Conservation (phyloP, 2,888 invertebrate species). For the Chouioia cunea region DNA sequence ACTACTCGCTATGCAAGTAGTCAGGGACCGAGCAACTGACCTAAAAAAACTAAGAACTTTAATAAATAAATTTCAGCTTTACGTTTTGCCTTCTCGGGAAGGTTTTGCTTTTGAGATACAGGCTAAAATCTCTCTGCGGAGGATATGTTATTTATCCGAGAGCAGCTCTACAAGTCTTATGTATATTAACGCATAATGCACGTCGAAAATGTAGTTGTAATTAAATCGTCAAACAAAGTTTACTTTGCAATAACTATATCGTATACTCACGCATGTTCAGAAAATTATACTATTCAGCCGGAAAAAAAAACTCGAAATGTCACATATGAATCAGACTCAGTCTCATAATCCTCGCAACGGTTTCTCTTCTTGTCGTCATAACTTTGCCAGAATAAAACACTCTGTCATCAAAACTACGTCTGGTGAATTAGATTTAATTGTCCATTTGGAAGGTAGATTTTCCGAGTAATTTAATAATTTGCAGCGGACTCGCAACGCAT, state of each 20-base stretch:
- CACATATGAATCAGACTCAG: conserved; percentile 27
- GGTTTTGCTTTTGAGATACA: conserved; percentile 21
- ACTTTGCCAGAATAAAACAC: conserved; percentile 30
- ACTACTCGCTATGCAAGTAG: not conserved
- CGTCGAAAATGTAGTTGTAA: conserved; percentile 19
- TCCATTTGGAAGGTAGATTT: conserved; percentile 22
- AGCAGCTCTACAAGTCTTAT: not conserved
- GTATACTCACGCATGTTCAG: not conserved
- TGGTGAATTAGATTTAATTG: conserved; percentile 32
- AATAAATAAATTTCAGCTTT: conserved; percentile 37
- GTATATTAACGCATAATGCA: conserved; percentile 26
- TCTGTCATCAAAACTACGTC: conserved; percentile 28
- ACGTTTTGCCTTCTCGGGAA: not conserved
- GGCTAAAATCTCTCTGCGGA: conserved; percentile 8
- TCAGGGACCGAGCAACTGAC: conserved; percentile 9
- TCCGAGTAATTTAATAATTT: conserved; percentile 33
- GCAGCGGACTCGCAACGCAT: no score
- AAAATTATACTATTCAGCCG: conserved; percentile 19
- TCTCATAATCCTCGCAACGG: conserved; percentile 7
- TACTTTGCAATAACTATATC: not conserved
- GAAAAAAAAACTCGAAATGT: conserved; percentile 17
- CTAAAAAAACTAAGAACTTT: conserved; percentile 37
- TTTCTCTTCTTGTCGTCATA: conserved; percentile 8
- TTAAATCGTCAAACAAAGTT: conserved; percentile 30
- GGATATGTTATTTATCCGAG: conserved; percentile 25